Evolutionary conservation across 2,113 vertebrate genomes (phyloP), one percentile per base, ranked within the genome.

Genomic region (Chlorocebus sabaeus): DNA sequence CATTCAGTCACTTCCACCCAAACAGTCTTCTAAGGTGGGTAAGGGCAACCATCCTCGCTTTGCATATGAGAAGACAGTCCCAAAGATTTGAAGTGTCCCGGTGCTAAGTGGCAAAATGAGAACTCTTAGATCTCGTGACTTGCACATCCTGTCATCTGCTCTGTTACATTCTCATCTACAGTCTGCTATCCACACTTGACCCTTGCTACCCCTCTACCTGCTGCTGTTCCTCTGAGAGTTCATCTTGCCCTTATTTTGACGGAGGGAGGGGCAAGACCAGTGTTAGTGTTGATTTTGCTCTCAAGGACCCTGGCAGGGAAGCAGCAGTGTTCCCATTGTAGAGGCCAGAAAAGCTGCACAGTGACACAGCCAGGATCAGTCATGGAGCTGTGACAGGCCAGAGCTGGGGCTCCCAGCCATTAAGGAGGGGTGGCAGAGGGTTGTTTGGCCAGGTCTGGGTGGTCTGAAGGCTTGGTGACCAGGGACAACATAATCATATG

Each of bases 61-160:
- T 23, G 30, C 25, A 1, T 20, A 9, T 2, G 89, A 75, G 75
- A 59, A 87, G 32, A 20, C 10, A 68, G 40, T 25, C 75, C 13
- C 48, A 32, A 27, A 73, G 67, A 11, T 64, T 48, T 17, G 16
- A 1, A 23, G 72, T 30, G 5, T 16, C 67, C 50, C 8, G 11
- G 13, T 18, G 68, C 4, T 40, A 32, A 52, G 72, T 72, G 91
- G 55, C 32, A 25, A 10, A 68, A 32, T 0, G 3, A 89, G 82
- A 27, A 12, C 20, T 59, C 89, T 32, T 43, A n/a, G n/a, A 6
- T 78, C 89, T 27, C 16, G 52, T 30, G 17, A 52, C 59, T 27
- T 18, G 2, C 8, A 2, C 6, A 2, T 38, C 67, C 40, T 52
- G 16, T 52, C 17, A 0, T 70, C 45, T 61, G 22, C 25, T 68